These are phyloP conservation scores for Microtus montanus DNA, from an alignment of 2,113 vertebrate species.

Conservation along the genomic window DNA sequence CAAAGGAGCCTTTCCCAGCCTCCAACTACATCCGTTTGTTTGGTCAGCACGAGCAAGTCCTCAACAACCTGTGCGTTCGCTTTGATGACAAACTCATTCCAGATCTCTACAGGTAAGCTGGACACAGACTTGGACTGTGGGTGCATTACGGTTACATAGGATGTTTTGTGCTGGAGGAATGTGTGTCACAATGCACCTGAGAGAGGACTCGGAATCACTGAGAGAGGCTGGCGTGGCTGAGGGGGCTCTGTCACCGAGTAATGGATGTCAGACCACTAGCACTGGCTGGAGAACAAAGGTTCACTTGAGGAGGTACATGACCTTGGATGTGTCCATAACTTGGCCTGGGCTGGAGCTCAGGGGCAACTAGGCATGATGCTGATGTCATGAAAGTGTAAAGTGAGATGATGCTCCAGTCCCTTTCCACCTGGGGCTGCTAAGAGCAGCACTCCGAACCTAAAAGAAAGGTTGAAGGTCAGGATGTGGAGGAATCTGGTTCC, in stretches of 20 bases:
- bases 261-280: background rate
- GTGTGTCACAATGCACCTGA: background rate
- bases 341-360: background rate
- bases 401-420: background rate
- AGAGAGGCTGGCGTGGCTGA: background rate
- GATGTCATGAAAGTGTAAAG: background rate
- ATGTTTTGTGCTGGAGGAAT: background rate
- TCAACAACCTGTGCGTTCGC: conserved; percentile 89
- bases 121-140: background rate
- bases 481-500: background rate
- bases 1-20: conserved; percentile 87
- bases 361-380: rapidly evolving
- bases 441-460: background rate
- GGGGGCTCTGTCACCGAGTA: background rate
- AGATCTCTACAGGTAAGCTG: conserved; percentile 93
- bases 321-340: too few species aligned
- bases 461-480: background rate
- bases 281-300: background rate
- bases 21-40: conserved; percentile 92
- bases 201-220: background rate
- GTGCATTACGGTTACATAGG: background rate
- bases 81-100: conserved; percentile 85
- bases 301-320: background rate
- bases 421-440: background rate
- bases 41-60: conserved; percentile 91